These are phyloP conservation scores for Sternotherus odoratus DNA, from an alignment of 2,797 vertebrate species.

Conservation along the genomic window DNA sequence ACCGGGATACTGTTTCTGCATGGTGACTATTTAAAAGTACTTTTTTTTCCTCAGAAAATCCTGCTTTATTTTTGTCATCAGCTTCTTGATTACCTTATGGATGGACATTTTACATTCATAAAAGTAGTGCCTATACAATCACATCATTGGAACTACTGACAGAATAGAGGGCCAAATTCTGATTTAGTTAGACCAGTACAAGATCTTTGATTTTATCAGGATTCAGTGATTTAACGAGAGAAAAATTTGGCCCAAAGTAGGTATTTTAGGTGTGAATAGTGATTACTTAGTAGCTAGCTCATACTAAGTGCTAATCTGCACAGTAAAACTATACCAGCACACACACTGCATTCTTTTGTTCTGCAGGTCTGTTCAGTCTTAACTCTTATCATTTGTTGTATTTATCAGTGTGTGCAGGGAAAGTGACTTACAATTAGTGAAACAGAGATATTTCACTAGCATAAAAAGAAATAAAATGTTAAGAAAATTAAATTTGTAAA, in stretches of 20 bases:
- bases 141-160: fast-evolving
- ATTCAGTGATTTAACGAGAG: neutral
- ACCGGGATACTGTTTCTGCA: neutral
- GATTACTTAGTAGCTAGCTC: neutral
- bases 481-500: neutral
- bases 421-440: neutral
- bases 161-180: fast-evolving
- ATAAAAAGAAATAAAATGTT: neutral
- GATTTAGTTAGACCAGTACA: neutral
- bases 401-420: neutral
- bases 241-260: neutral
- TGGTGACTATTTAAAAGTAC: fast-evolving
- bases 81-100: neutral
- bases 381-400: neutral
- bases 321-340: neutral
- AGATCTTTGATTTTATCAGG: neutral
- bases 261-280: neutral
- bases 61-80: neutral
- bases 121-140: neutral
- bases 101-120: neutral
- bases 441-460: neutral
- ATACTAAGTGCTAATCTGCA: neutral
- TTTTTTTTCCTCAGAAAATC: neutral
- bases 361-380: slow-evolving; percentile 1
- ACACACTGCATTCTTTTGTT: neutral